Percentiles rank a stretch among this genome's conserved stretches.
phyloP scores from a whole-genome alignment of 2,113 vertebrate species.

The Notothenia coriiceps region DNA sequence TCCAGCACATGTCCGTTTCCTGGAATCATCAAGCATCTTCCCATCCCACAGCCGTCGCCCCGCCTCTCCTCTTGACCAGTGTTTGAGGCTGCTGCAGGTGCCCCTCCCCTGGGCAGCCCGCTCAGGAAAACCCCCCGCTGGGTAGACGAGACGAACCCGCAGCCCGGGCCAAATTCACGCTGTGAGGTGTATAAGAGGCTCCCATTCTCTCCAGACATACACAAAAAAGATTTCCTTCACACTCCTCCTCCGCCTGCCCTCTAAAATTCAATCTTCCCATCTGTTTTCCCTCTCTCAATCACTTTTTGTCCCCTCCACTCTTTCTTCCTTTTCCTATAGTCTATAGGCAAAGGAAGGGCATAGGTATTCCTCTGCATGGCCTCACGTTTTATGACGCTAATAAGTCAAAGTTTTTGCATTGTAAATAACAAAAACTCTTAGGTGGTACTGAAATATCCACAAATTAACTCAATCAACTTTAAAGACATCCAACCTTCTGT shows the following conservation, averaged over 20 bases:
- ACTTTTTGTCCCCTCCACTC: conserved; percentile 54
- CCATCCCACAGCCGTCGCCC: conserved; percentile 69
- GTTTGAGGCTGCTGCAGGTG: conserved; percentile 85
- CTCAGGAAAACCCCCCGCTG: conserved; percentile 87
- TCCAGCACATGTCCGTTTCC: conserved; percentile 81
- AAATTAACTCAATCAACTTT: not conserved
- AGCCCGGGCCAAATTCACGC: conserved; percentile 81
- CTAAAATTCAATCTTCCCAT: conserved; percentile 82
- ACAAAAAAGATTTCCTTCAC: conserved; percentile 76
- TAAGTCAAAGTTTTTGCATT: not conserved
- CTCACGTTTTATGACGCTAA: conserved; percentile 27
- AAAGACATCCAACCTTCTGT: not conserved
- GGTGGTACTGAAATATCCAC: not conserved
- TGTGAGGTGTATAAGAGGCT: conserved; percentile 85
- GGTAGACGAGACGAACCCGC: conserved; percentile 85
- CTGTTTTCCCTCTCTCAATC: conserved; percentile 83
- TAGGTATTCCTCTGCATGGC: conserved; percentile 25
- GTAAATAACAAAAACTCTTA: not conserved
- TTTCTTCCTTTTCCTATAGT: conserved; percentile 12
- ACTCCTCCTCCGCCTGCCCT: conserved; percentile 56
- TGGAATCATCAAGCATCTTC: conserved; percentile 84
- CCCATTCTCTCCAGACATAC: conserved; percentile 81
- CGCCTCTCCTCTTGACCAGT: conserved; percentile 76
- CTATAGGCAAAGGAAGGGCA: not conserved
- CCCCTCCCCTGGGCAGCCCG: conserved; percentile 86